Evolutionary conservation across 2,113 vertebrate species (phyloP).

Genomic region (Daubentonia madagascariensis): DNA sequence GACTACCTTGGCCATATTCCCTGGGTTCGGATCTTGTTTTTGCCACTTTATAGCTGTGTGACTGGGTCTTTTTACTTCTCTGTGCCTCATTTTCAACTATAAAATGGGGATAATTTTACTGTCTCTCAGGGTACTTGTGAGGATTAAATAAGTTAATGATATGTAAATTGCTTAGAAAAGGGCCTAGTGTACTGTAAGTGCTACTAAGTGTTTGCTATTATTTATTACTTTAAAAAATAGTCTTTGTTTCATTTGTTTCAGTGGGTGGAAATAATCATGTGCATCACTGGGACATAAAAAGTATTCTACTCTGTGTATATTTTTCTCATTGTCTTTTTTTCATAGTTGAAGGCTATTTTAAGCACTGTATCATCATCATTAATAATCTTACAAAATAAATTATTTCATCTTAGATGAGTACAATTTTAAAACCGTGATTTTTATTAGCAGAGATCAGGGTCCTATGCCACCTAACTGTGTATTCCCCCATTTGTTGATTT

Average conservation of each 20-base stretch:
- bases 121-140: not conserved
- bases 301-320: not conserved
- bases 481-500: not conserved
- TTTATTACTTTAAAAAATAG: not conserved
- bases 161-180: not conserved
- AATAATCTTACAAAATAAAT: not conserved
- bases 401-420: constrained; percentile 1
- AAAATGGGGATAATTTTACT: not conserved
- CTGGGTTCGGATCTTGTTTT: not conserved
- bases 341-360: not conserved
- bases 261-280: not conserved
- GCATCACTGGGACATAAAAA: not conserved
- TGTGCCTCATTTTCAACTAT: not conserved
- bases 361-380: not conserved
- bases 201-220: not conserved
- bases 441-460: constrained; percentile 1
- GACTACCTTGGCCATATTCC: not conserved
- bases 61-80: constrained; percentile 6
- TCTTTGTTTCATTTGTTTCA: constrained; percentile 16
- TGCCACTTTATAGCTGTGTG: not conserved
- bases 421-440: constrained; percentile 8
- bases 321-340: constrained; percentile 22
- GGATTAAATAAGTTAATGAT: not conserved
- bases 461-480: not conserved
- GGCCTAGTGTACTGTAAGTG: not conserved